phyloP scores from a whole-genome alignment of 2,888 invertebrate genomes.

The Dryadula phaetusa region DNA sequence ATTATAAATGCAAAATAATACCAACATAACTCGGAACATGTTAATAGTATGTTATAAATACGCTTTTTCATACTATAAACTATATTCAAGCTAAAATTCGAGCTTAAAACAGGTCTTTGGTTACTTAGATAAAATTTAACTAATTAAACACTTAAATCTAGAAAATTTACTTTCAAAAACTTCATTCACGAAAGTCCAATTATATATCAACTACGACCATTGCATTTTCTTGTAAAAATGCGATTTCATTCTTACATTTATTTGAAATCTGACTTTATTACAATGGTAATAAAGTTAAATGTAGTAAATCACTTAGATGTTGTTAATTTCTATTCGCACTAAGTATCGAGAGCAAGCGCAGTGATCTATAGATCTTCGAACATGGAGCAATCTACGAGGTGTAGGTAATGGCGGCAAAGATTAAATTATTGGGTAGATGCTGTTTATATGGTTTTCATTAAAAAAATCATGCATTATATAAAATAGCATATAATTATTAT shows the following conservation, averaged over 20 bases:
- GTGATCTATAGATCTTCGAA: constrained; percentile 75
- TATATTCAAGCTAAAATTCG: not conserved
- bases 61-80: no score
- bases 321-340: constrained; percentile 69
- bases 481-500: no score
- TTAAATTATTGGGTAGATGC: constrained; percentile 28
- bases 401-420: constrained; percentile 61
- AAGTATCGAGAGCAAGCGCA: constrained; percentile 72
- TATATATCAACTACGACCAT: constrained; percentile 57
- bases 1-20: no score
- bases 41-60: no score
- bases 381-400: constrained; percentile 62
- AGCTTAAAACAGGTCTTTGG: not conserved
- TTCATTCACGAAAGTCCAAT: constrained; percentile 30
- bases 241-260: constrained; percentile 48
- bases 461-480: not conserved
- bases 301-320: constrained; percentile 43
- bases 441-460: not conserved
- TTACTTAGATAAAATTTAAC: not conserved
- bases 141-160: not conserved
- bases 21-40: no score
- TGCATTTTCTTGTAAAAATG: constrained; percentile 52
- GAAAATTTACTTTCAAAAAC: constrained; percentile 45
- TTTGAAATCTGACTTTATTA: constrained; percentile 46
- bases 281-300: constrained; percentile 45